Base-by-base conservation (phyloP, 2,113 vertebrate species). In the Axis porcinus region DNA sequence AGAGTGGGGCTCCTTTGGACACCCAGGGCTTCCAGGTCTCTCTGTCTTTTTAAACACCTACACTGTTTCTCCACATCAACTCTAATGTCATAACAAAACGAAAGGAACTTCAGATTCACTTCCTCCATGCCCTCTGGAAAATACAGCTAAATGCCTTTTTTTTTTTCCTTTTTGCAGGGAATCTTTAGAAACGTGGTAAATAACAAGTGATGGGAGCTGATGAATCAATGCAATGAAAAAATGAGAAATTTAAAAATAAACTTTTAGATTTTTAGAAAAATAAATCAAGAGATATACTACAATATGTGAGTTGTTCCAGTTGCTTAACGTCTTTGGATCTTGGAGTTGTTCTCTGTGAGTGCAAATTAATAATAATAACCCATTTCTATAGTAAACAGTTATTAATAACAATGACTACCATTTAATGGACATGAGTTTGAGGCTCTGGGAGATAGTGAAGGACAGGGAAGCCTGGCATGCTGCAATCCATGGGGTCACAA, bases 251-350 rank as follows among this genome's bases (percentile, higher is more conserved):
- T 58, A 19, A 25, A 36, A 70, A 25, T 23, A 6, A 93, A 58
- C 23, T 21, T 83, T 28, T 0, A 33, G 33, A 43, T 62, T 57
- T 55, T 67, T 50, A 21, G 57, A 12, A 19, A 12, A 83, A 16
- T 78, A 67, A 6, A 13, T 50, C 9, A 50, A 4, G 19, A 11
- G 11, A 13, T 5, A 17, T 36, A 7, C 25, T 27, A 4, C 0
- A 21, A 47, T 15, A n/a, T 17, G 2, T 28, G 60, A 79, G 82
- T 11, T 52, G 8, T n/a, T 1, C 23, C 30, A 3, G 5, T 47
- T 40, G 4, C 13, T 57, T 45, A 28, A 36, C 2, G 11, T 27
- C 19, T 3, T 21, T 33, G 12, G n/a, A 8, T 47, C 64, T 91
- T 17, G 16, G 47, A n/a, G 40, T 25, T 12, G 50, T 5, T 12